Percentiles rank a stretch among this genome's conserved stretches.
Evolutionary conservation across 2,797 vertebrate species (phyloP).

Genomic region (Lepilemur ruficaudatus): DNA sequence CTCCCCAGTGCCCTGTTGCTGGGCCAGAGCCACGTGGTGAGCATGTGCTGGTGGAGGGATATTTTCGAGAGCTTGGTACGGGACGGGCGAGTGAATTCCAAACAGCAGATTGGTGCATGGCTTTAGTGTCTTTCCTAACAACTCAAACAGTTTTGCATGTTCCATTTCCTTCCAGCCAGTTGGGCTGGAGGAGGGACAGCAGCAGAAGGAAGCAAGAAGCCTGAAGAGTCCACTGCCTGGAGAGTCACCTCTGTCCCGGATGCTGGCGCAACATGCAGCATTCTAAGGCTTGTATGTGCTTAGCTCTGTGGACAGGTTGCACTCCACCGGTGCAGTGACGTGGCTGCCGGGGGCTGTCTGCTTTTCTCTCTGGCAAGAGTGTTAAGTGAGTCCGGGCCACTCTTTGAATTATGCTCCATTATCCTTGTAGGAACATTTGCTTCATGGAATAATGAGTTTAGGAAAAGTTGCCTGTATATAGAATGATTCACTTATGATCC

Average conservation of each 20-base stretch:
- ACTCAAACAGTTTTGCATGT: neutral
- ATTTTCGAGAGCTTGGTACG: neutral
- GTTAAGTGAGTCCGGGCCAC: fast-evolving
- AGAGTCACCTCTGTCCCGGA: neutral
- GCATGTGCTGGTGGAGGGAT: fast-evolving
- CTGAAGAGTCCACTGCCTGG: fast-evolving
- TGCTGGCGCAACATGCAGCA: fast-evolving
- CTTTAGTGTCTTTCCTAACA: neutral
- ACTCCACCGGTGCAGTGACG: fast-evolving
- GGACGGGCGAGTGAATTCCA: neutral
- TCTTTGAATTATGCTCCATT: neutral
- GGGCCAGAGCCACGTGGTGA: fast-evolving
- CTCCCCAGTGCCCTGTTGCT: neutral
- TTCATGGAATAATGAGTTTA: neutral
- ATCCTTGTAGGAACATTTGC: neutral
- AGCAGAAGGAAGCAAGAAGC: neutral
- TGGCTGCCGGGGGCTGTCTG: neutral
- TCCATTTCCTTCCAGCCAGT: neutral
- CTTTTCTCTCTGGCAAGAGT: neutral
- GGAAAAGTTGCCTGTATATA: neutral
- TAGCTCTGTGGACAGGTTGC: neutral
- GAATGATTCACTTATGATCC: neutral
- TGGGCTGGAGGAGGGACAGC: no score
- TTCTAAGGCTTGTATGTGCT: fast-evolving
- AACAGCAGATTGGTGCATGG: fast-evolving